Evolutionary conservation across 2,888 invertebrate species (phyloP).

Genomic region (Dugesia japonica): DNA sequence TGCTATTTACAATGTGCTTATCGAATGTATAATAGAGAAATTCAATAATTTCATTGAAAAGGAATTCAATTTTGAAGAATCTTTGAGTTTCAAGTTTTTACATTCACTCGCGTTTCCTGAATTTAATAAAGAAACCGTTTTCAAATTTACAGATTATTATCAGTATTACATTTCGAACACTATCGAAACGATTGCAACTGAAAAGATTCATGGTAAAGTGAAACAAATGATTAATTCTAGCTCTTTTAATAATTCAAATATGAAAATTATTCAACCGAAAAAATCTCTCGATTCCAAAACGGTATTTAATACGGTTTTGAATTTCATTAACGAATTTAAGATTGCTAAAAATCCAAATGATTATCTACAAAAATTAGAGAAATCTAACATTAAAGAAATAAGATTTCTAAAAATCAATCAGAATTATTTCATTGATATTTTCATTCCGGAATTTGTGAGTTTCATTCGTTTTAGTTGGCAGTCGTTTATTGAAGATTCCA

Average conservation of each 20-base stretch:
- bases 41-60: background rate
- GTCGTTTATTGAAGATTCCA: background rate
- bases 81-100: background rate
- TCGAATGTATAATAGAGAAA: background rate
- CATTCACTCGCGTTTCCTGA: background rate
- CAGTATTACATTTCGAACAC: background rate
- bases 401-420: background rate
- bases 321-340: background rate
- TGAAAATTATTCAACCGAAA: background rate
- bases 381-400: background rate
- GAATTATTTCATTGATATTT: background rate
- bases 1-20: background rate
- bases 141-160: background rate
- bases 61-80: background rate
- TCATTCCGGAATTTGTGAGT: background rate
- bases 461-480: background rate
- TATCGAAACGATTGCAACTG: background rate
- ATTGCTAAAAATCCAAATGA: background rate
- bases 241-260: background rate
- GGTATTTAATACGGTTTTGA: background rate
- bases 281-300: background rate
- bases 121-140: background rate
- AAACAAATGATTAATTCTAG: background rate
- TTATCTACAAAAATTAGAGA: background rate
- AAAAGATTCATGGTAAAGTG: background rate